phyloP scores from a whole-genome alignment of 2,888 invertebrate genomes.

The Mechanitis messenoides region DNA sequence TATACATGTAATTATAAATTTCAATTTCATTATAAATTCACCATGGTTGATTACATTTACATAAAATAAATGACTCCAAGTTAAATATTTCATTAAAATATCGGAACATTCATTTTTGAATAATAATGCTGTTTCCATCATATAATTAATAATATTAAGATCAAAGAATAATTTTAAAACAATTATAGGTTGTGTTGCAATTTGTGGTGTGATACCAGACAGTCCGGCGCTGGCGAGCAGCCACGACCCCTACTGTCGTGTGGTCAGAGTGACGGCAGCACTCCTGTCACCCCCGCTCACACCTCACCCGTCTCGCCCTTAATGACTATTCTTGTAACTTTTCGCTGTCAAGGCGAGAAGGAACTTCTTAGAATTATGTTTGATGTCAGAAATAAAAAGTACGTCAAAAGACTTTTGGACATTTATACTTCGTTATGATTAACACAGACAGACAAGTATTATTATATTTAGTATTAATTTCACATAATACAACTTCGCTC shows the following conservation, averaged over 20 bases:
- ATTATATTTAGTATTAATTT: constrained; percentile 39
- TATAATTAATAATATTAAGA: not conserved
- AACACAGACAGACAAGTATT: constrained; percentile 26
- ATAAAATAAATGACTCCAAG: constrained; percentile 16
- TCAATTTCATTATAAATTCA: constrained; percentile 14
- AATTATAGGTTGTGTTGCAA: constrained; percentile 5
- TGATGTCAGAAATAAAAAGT: constrained; percentile 31
- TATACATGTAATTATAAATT: constrained; percentile 12
- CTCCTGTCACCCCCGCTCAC: constrained; percentile 6
- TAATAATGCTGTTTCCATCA: too few species aligned
- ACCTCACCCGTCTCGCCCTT: constrained; percentile 9
- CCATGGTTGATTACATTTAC: constrained; percentile 18
- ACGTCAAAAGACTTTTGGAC: constrained; percentile 14
- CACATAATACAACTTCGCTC: constrained; percentile 35
- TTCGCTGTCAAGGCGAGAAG: constrained; percentile 33
- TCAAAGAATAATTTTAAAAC: not conserved
- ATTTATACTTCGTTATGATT: constrained; percentile 19
- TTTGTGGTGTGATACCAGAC: constrained; percentile 29
- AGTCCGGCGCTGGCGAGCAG: constrained; percentile 35
- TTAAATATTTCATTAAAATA: constrained; percentile 21
- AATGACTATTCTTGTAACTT: constrained; percentile 29
- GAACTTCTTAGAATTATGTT: constrained; percentile 36
- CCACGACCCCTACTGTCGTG: constrained; percentile 23
- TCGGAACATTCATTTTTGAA: not conserved
- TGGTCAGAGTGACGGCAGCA: constrained; percentile 20